Evolutionary conservation across 2,113 vertebrate genomes (phyloP).

Genomic region (Apteryx owenii): DNA sequence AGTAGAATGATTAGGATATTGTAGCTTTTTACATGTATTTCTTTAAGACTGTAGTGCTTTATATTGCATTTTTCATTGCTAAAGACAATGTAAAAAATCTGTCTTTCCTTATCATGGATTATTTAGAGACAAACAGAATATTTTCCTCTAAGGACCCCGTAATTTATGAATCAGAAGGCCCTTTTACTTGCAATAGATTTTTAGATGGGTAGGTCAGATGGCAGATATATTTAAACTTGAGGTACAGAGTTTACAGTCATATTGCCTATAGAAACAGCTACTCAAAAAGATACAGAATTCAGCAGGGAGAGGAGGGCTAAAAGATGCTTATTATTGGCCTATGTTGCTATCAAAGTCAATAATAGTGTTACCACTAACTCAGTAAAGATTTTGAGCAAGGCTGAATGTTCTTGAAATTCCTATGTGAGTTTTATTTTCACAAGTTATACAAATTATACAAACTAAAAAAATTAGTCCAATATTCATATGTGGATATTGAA

Average conservation of each 20-base stretch:
- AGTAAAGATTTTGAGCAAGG: background rate
- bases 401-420: background rate
- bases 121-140: background rate
- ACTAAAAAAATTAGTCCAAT: background rate
- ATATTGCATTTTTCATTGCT: background rate
- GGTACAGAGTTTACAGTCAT: background rate
- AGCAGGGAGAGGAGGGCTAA: background rate
- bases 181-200: constrained; percentile 7
- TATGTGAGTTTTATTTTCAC: background rate
- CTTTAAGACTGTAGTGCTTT: background rate
- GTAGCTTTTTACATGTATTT: background rate
- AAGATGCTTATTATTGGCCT: background rate
- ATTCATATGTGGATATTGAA: background rate
- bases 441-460: background rate
- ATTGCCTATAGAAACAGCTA: background rate
- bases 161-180: constrained; percentile 34
- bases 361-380: background rate
- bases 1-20: background rate
- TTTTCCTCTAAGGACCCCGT: background rate
- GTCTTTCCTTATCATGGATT: background rate
- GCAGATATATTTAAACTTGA: background rate
- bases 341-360: background rate
- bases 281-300: background rate
- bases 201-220: background rate
- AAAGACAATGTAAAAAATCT: background rate